Base-by-base conservation (phyloP, 1,140 invertebrate species). In the Aphelenchoides fujianensis region DNA sequence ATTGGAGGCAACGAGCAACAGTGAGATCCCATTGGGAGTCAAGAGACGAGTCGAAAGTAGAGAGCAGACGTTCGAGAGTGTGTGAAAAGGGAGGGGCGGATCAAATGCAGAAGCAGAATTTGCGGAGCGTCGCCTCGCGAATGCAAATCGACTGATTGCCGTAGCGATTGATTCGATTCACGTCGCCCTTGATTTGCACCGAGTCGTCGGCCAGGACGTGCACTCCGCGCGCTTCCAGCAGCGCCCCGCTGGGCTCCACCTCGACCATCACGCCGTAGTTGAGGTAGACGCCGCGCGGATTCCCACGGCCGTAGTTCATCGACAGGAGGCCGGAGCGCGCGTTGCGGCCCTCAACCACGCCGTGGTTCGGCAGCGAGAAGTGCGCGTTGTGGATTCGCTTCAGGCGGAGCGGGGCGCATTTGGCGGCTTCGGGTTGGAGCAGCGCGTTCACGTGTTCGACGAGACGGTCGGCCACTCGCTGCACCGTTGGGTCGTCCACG, bases 361-460 rank as follows among this genome's bases (percentile, higher is more conserved):
- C 32, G 7, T 55, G 12, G 59, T 79, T 76, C 2, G 77, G 77
- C 16, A 77, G 27, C 35, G 74, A 68, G 2, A 55, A 67, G 28
- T 77, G 69, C 0, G 76, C 76, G 63, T 74, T 32, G 2, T 52
- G 23, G 30, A 78, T 73, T 23, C 54, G 35, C 9, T 53, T 67
- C 12, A 79, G 37, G 12, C 54, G 9, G 12, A 79, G 62, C 12
- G 34, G 28, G 2, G 74, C 32, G 54, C 76, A 78, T 59, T 76
- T n/a, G 7, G 71, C 31, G 19, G n/a, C 31, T n/a, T 77, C 23
- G 52, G 36, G 32, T 37, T 36, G 27, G 0, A 75, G 73, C 31
- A 76, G 9, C 36, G 72, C 70, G 69, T 86, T 86, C 27, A 86
- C 78, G 61, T 81, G 74, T 2, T 55, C 48, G 16, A 86, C 61